Base-by-base conservation (phyloP, 2,888 invertebrate species). In the Nemurella pictetii region DNA sequence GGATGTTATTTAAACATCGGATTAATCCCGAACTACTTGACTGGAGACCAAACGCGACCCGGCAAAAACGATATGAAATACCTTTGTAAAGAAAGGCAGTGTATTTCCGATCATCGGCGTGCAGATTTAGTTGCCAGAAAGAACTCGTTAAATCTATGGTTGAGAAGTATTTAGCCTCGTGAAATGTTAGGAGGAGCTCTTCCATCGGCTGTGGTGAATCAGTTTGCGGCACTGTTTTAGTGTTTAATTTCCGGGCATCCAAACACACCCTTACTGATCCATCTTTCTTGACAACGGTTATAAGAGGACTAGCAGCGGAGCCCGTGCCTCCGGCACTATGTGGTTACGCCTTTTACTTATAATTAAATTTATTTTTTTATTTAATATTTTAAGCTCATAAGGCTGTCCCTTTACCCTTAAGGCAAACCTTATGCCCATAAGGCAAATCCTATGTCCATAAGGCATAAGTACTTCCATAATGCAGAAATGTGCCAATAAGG, bases 31-130 rank as follows among this genome's bases (percentile, higher is more conserved):
- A 78, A 9, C 78, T 30, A 15, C 78, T 78, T 0, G 84, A 80
- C 20, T 77, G 36, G 7, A 84, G 78, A 28, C 84, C 84, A 28
- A 85, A 83, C 5, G 83, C 83, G 25, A 85, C 55, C 15, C 77
- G 75, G 15, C 32, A 26, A 84, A 75, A 84, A 25, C 35, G n/a
- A 27, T 84, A 84, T 0, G 77, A 30, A 12, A 29, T 74, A 9
- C 84, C 84, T 27, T 84, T 35, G 25, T 55, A 55, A 3, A 35
- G 26, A 36, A 84, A 84, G 7, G 84, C 84, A 2, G 78, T 84
- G 36, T 77, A 84, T 29, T 35, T 78, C 15, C 77, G 5, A 29
- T 78, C 78, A 29, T 84, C 77, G 28, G 28, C 7, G 27, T n/a
- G 27, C 20, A 84, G 30, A 9, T 26, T 27, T 15, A 83, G 20